Base-by-base conservation (phyloP, 1,140 invertebrate genomes). In the Carposina sasakii region DNA sequence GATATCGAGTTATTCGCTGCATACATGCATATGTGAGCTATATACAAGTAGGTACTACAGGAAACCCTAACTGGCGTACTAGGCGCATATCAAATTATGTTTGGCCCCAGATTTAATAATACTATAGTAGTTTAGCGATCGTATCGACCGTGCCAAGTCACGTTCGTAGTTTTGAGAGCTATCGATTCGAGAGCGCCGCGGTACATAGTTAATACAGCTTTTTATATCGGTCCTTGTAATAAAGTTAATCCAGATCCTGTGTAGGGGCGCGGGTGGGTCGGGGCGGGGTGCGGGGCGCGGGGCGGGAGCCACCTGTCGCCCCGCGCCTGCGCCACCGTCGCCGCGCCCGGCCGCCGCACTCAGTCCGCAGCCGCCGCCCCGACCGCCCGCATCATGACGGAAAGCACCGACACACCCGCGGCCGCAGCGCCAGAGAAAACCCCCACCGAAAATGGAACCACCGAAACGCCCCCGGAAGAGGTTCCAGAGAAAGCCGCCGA, bases 391-490 rank as follows among this genome's bases (percentile, higher is more conserved):
- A 49, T 69, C 48, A 85, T 86, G 82, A 85, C 82, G 66, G 84
- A 86, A 60, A 86, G 76, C 64, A 86, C 81, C 46, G 84, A 86
- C 45, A 74, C 82, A 55, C 71, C 84, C 28, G 81, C 77, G 56
- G 79, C 79, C 49, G 71, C 86, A n/a, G 81, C 78, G 62, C 76
- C 85, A 47, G 81, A 86, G 37, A 77, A 74, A 57, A 77, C 79
- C 46, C 85, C 71, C 44, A 85, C 73, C 61, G 86, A 78, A 69
- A 87, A 81, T 76, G 87, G 78, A 24, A 73, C 76, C 50, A 75
- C 78, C 41, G 81, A 85, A 52, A 79, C 71, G 3, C 73, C 81
- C 13, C 82, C 85, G 22, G 88, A 90, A 46, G 87, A 88, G 43
- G 77, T 74, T 13, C 82, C 71, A 45, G 82, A 76, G 54, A 85